Conservation (phyloP, 1,140 invertebrate species). For the Diorhabda sublineata region DNA sequence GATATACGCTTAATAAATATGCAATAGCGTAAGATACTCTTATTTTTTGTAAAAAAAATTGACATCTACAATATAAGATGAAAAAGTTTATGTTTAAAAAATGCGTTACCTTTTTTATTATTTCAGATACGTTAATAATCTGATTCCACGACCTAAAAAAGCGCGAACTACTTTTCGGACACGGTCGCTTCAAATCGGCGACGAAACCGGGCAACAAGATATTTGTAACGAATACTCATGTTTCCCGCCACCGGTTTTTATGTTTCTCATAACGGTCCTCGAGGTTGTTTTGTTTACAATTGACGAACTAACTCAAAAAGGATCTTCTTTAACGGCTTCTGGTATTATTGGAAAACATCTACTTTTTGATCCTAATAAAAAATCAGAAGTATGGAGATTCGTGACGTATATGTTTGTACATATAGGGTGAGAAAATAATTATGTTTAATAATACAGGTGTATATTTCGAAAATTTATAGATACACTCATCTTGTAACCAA, state of each 20-base stretch:
- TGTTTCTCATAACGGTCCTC: conserved; percentile 70
- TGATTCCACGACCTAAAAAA: conserved; percentile 28
- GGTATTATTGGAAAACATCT: conserved; percentile 61
- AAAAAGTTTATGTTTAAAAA: not conserved
- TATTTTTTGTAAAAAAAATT: not conserved
- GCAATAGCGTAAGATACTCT: conserved; percentile 20
- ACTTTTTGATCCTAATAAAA: conserved; percentile 84
- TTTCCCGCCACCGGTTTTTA: conserved; percentile 78
- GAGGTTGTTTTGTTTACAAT: conserved; percentile 66
- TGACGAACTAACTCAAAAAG: conserved; percentile 50
- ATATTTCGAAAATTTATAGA: conserved; percentile 46
- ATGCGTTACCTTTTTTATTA: not conserved
- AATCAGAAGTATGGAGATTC: conserved; percentile 87
- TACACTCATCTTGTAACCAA: conserved; percentile 84
- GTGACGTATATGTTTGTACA: conserved; percentile 96
- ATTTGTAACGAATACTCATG: conserved; percentile 71
- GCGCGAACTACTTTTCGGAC: not conserved
- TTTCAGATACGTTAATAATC: conserved; percentile 25
- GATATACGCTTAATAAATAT: conserved; percentile 54
- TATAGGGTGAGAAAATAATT: conserved; percentile 67
- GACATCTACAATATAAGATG: not conserved
- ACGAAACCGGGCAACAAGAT: conserved; percentile 44
- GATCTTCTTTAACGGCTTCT: conserved; percentile 42
- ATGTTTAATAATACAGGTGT: not conserved
- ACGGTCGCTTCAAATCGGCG: not conserved